These are phyloP conservation scores for Aurelia sp. DNA, from an alignment of 30 jellyfish, hydroid and myxozoan species.

Conservation along the genomic window DNA sequence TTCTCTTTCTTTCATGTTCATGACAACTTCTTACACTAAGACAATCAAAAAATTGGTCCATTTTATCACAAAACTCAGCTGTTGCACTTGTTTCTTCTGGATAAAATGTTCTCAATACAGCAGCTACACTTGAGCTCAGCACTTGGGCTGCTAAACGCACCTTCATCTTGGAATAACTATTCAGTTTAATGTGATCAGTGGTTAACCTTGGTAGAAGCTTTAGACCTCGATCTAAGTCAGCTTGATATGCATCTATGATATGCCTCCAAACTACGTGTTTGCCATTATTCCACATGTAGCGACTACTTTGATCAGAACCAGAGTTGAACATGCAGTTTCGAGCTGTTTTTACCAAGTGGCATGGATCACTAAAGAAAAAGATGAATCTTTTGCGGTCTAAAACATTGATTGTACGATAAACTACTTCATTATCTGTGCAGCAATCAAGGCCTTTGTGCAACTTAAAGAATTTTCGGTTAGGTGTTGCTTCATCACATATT, in stretches of 20 bases:
- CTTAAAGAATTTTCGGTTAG: neutral
- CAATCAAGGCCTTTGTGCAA: constrained; percentile 11
- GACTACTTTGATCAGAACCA: constrained; percentile 3
- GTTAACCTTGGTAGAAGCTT: constrained; percentile 42
- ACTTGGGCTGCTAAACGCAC: constrained; percentile 59
- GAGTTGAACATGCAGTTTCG: constrained; percentile 21
- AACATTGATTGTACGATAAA: constrained; percentile 1
- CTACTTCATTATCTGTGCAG: constrained; percentile 22
- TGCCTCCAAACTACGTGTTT: constrained; percentile 29
- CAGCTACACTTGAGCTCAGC: constrained; percentile 39
- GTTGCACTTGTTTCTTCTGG: constrained; percentile 56
- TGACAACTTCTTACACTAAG: too few relatives aligned
- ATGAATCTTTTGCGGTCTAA: neutral
- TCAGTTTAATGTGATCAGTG: constrained; percentile 38
- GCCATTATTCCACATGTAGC: constrained; percentile 50
- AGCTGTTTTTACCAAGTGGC: constrained; percentile 30
- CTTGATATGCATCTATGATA: neutral
- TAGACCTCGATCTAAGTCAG: constrained; percentile 24
- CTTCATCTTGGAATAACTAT: constrained; percentile 15
- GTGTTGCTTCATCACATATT: too few relatives aligned
- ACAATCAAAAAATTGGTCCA: constrained; percentile 48
- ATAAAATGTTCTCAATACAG: neutral
- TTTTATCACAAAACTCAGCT: constrained; percentile 32
- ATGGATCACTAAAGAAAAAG: constrained; percentile 3
- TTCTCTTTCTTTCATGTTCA: constrained; percentile 13